Base-by-base conservation (phyloP, 2,888 invertebrate genomes). In the Tineola bisselliella region DNA sequence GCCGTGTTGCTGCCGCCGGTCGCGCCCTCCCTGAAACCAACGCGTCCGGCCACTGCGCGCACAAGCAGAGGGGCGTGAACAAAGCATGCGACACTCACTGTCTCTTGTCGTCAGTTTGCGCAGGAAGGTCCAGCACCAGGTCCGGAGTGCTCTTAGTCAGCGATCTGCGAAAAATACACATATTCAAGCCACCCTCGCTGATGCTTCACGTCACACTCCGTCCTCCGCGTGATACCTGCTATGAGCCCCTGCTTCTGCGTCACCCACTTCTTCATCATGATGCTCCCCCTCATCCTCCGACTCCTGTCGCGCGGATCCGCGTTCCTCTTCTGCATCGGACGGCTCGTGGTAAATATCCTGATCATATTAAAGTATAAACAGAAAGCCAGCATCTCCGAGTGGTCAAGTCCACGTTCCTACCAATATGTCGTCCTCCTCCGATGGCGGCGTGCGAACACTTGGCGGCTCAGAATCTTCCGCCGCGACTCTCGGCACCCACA, bases 71-170 rank as follows among this genome's bases (percentile, higher is more conserved):
- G 25, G 25, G 25, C 2, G 25, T 25, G 25, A n/a, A n/a, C n/a
- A n/a, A n/a, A n/a, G 11, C 5, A 10, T 3, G 3, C 38, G 38
- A 38, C 38, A 10, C 38, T 38, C 38, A 38, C 38, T 38, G 38
- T 38, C 10, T n/a, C 44, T 66, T 63, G 43, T 70, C 69, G 68
- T 63, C 68, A 66, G 69, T 75, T 70, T 71, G 84, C 69, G 91
- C 81, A n/a, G 94, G 94, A 67, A 94, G 82, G 79, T 94, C 94
- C 91, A 94, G 92, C 65, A 95, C 94, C 62, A 94, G 87, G 82
- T 94, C 95, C 1, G 95, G 94, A 31, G 94, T 84, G 17, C 48
- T 48, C 17, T 17, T 48, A 15, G 48, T 38, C 5, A 38, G n/a
- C n/a, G 38, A 10, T 38, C 38, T 38, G 38, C 38, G 25, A 25